Base-by-base conservation (phyloP, 2,797 vertebrate species). In the Microchirus variegatus region DNA sequence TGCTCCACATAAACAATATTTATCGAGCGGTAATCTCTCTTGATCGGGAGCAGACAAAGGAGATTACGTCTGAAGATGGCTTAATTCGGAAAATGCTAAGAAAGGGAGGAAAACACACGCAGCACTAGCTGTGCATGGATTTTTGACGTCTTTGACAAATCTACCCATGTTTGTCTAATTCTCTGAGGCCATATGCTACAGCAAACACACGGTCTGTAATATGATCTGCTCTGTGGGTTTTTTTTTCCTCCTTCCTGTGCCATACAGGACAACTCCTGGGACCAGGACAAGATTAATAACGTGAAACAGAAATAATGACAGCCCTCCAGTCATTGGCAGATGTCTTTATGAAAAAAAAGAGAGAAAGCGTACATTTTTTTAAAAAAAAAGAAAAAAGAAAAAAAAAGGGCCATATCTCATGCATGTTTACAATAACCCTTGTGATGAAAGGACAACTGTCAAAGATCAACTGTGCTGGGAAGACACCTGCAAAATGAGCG, bases 241-340 rank as follows among this genome's bases (percentile, higher is more conserved):
- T 42, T 40, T 18, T 84, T 80, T 79, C 77, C 59, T 64, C 53
- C 55, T 89, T 86, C 67, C 83, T 77, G 73, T 82, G 82, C 79
- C 75, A 78, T 87, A 89, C 89, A 87, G 84, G 90, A 91, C 85
- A 88, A 87, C 90, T 88, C 88, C 67, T 71, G 88, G 89, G 90
- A 93, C 79, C 73, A 58, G 83, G 85, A 87, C 64, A 71, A 87
- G 89, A 93, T 92, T 92, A 92, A 93, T 92, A 87, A 89, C 22
- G 77, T 90, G 87, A 90, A 88, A 90, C 83, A 82, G 89, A 90
- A 93, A 93, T 93, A 93, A 88, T 88, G 55, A 69, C 80, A 89
- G 87, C 74, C 82, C 78, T 59, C 69, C 31, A 81, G 84, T 87
- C 80, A 73, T 62, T 78, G 88, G 82, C 91, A 91, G 90, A 92